These are phyloP conservation scores for Stigmatopora nigra DNA, from an alignment of 2,113 vertebrate genomes.

Conservation along the genomic window DNA sequence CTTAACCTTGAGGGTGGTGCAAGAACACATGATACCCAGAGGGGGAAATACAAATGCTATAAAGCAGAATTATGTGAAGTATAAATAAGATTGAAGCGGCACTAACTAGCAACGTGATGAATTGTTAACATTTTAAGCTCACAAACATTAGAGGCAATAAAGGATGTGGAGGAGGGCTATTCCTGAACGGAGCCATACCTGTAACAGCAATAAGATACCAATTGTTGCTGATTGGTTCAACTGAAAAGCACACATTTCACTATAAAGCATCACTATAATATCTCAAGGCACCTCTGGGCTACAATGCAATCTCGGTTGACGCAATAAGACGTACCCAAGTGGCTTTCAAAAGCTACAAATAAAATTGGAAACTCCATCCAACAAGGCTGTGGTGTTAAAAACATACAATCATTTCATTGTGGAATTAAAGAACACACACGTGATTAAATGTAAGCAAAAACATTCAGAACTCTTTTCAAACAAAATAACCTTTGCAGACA, in stretches of 20 bases:
- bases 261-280: not conserved
- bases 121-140: constrained; percentile 47
- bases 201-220: constrained; percentile 35
- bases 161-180: constrained; percentile 41
- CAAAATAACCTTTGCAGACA: not conserved
- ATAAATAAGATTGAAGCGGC: constrained; percentile 58
- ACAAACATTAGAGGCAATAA: constrained; percentile 30
- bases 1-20: constrained; percentile 2
- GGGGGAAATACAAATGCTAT: constrained; percentile 30
- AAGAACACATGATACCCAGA: constrained; percentile 52
- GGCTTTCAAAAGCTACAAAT: constrained; percentile 38
- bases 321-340: constrained; percentile 44
- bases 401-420: constrained; percentile 12
- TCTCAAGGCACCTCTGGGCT: constrained; percentile 44
- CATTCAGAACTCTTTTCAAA: constrained; percentile 9
- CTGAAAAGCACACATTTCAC: constrained; percentile 7
- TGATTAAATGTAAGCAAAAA: not conserved
- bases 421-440: constrained; percentile 17
- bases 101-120: constrained; percentile 47
- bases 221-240: constrained; percentile 7
- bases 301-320: not conserved
- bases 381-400: constrained; percentile 27
- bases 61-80: constrained; percentile 39
- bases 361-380: constrained; percentile 27
- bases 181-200: constrained; percentile 39